phyloP scores from a whole-genome alignment of 2,797 vertebrate genomes.

The Sebastes umbrosus region DNA sequence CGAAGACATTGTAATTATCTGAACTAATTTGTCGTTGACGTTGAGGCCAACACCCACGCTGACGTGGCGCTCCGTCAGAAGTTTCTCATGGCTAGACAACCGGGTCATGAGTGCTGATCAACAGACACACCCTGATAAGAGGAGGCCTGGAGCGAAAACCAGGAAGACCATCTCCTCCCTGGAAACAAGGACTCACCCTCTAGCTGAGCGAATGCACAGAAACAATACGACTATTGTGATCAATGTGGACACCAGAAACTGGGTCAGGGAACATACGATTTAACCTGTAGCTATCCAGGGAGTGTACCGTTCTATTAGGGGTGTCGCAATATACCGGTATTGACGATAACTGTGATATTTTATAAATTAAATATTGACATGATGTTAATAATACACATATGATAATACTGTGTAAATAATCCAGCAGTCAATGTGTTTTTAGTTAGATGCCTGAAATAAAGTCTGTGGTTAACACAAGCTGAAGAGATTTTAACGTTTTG shows the following conservation, averaged over 20 bases:
- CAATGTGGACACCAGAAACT: conserved; percentile 16
- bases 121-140: conserved; percentile 83
- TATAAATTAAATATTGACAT: not conserved
- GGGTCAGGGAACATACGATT: conserved; percentile 7
- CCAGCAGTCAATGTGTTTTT: too few species aligned
- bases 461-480: too few species aligned
- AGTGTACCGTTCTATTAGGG: not conserved
- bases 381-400: not conserved
- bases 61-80: conserved; percentile 40
- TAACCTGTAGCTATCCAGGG: not conserved
- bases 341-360: not conserved
- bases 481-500: too few species aligned
- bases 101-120: conserved; percentile 49
- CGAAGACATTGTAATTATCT: conserved; percentile 25
- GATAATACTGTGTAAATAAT: not conserved
- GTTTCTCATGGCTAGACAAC: conserved; percentile 74
- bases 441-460: too few species aligned
- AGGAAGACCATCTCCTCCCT: conserved; percentile 82
- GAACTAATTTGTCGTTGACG: conserved; percentile 44
- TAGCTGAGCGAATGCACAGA: conserved; percentile 4
- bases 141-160: conserved; percentile 61
- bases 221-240: conserved; percentile 65
- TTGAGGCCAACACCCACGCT: conserved; percentile 47
- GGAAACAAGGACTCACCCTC: conserved; percentile 71
- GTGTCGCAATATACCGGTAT: not conserved